Conservation (phyloP, 1,140 invertebrate species). For the Papilio aristodemus region DNA sequence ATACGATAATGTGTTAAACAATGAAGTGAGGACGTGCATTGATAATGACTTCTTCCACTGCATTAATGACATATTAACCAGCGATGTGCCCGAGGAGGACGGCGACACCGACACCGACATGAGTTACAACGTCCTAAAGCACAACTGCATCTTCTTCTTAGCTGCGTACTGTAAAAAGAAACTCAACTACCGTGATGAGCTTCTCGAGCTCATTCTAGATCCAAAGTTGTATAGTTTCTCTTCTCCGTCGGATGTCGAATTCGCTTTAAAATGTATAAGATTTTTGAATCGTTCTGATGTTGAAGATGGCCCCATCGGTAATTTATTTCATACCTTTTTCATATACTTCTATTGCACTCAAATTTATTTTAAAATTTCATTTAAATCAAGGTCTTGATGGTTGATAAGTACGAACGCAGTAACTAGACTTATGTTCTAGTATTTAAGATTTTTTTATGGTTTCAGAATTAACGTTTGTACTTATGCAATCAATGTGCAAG, state of each 20-base stretch:
- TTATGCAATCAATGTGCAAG: slow-evolving; percentile 64
- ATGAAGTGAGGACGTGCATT: slow-evolving; percentile 46
- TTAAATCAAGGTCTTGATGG: neutral
- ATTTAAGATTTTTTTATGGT: slow-evolving; percentile 37
- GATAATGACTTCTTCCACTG: slow-evolving; percentile 57
- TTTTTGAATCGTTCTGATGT: slow-evolving; percentile 50
- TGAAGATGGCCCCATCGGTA: slow-evolving; percentile 58
- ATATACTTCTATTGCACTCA: neutral
- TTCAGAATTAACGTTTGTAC: slow-evolving; percentile 57
- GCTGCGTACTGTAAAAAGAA: slow-evolving; percentile 59
- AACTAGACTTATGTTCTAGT: slow-evolving; percentile 26
- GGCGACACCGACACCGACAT: slow-evolving; percentile 50
- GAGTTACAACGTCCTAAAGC: slow-evolving; percentile 48
- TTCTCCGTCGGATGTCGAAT: slow-evolving; percentile 48
- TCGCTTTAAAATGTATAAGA: slow-evolving; percentile 54
- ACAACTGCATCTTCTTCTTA: slow-evolving; percentile 55
- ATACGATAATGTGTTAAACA: slow-evolving; percentile 47
- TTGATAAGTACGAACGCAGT: neutral
- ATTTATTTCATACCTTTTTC: slow-evolving; percentile 8
- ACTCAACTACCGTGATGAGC: slow-evolving; percentile 51
- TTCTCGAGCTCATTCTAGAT: slow-evolving; percentile 61
- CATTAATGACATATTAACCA: slow-evolving; percentile 55
- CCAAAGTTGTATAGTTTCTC: slow-evolving; percentile 58
- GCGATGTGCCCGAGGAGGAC: slow-evolving; percentile 47
- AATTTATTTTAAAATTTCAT: slow-evolving; percentile 24